Percentiles rank a stretch among this genome's conserved stretches.
Conservation (phyloP, 1,140 invertebrate genomes). For the Drosophila grimshawi region DNA sequence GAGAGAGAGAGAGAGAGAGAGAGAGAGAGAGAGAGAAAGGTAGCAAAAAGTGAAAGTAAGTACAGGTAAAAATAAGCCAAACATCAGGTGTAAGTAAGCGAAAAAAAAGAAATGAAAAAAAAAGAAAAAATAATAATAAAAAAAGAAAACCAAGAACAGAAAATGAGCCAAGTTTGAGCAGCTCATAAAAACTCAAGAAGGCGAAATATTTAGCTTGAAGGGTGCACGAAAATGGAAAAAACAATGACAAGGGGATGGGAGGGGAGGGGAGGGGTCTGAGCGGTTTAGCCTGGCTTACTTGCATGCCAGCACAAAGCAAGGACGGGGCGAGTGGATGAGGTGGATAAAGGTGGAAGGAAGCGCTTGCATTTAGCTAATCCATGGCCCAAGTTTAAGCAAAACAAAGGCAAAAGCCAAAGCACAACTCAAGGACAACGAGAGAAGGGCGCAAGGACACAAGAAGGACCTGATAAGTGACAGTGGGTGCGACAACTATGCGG, state of each 20-base stretch:
- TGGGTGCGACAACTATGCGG: slow-evolving; percentile 46
- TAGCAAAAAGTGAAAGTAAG: slow-evolving; percentile 1
- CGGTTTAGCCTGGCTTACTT: slow-evolving; percentile 5
- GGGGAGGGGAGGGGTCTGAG: neutral
- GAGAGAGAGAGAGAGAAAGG: neutral
- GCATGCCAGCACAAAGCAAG: neutral
- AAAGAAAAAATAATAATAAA: neutral
- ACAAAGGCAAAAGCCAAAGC: slow-evolving; percentile 64
- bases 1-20: neutral
- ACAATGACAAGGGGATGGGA: slow-evolving; percentile 4
- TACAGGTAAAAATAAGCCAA: slow-evolving; percentile 65
- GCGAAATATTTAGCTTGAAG: slow-evolving; percentile 78
- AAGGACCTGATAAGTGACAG: slow-evolving; percentile 57
- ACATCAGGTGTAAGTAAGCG: slow-evolving; percentile 72
- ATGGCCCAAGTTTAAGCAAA: slow-evolving; percentile 65
- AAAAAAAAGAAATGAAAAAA: slow-evolving; percentile 31
- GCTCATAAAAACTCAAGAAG: slow-evolving; percentile 78
- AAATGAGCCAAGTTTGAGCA: slow-evolving; percentile 55
- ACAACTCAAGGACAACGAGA: slow-evolving; percentile 24
- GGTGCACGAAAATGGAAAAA: slow-evolving; percentile 38
- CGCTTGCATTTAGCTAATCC: slow-evolving; percentile 75
- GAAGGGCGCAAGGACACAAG: slow-evolving; percentile 4
- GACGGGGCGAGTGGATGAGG: neutral
- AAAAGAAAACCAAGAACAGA: neutral
- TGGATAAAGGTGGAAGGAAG: slow-evolving; percentile 1